Percentiles rank a stretch among this genome's conserved stretches.
Evolutionary conservation across 2,113 vertebrate species (phyloP).

Genomic region (human): DNA sequence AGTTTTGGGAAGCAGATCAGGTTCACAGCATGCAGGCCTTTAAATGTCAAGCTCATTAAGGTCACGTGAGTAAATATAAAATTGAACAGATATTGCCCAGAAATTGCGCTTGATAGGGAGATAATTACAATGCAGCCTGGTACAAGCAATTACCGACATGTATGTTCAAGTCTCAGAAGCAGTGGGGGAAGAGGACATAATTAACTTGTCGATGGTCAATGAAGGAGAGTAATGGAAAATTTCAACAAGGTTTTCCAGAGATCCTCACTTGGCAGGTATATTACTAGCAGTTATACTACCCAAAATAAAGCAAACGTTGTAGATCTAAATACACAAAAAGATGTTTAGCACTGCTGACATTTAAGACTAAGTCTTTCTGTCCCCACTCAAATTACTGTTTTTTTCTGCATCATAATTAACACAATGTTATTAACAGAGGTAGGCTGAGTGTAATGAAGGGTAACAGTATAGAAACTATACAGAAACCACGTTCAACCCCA

Average conservation of each 20-base stretch:
- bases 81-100: neutral
- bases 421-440: neutral
- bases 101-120: neutral
- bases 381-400: neutral
- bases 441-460: neutral
- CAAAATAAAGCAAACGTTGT: neutral
- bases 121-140: neutral
- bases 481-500: neutral
- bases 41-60: neutral
- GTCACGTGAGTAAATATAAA: neutral
- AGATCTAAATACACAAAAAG: neutral
- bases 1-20: neutral
- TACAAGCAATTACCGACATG: neutral
- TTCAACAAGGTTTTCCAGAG: neutral
- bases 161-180: neutral
- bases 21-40: neutral
- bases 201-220: neutral
- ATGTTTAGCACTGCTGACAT: neutral
- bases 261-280: neutral
- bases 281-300: neutral
- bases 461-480: neutral
- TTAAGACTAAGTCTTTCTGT: neutral
- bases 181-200: neutral
- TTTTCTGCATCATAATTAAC: slow-evolving; percentile 25
- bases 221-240: neutral